phyloP scores from a whole-genome alignment of 2,113 vertebrate species.

The Megaceryle maxima region DNA sequence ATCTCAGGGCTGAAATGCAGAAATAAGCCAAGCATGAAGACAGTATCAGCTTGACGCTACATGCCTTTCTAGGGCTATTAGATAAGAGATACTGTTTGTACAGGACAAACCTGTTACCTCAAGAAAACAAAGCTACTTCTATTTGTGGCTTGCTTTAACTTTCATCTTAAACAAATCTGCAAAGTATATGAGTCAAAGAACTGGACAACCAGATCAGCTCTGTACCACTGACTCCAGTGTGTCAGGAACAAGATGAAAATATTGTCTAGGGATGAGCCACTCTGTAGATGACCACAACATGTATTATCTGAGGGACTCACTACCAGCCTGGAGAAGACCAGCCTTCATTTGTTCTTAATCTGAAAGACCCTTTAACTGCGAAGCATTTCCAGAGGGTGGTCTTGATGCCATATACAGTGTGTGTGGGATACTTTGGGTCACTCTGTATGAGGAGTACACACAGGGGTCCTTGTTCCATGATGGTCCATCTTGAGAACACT shows the following conservation, averaged over 20 bases:
- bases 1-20: constrained; percentile 62
- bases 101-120: constrained; percentile 65
- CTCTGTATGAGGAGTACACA: neutral
- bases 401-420: neutral
- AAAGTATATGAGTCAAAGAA: neutral
- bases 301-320: neutral
- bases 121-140: constrained; percentile 55
- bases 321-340: neutral
- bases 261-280: neutral
- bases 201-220: neutral
- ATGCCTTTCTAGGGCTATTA: constrained; percentile 68
- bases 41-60: constrained; percentile 66
- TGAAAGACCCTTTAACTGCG: neutral
- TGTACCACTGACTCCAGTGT: neutral
- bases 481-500: neutral
- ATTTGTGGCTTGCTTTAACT: constrained; percentile 24
- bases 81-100: constrained; percentile 65
- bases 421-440: neutral
- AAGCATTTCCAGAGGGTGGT: neutral
- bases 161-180: neutral
- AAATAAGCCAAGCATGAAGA: constrained; percentile 67
- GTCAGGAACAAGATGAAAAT: neutral
- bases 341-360: neutral
- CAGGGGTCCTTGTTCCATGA: neutral
- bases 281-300: neutral